These are phyloP conservation scores for Schizopygopsis pylzovi DNA, from an alignment of 2,797 vertebrate species.

Conservation along the genomic window DNA sequence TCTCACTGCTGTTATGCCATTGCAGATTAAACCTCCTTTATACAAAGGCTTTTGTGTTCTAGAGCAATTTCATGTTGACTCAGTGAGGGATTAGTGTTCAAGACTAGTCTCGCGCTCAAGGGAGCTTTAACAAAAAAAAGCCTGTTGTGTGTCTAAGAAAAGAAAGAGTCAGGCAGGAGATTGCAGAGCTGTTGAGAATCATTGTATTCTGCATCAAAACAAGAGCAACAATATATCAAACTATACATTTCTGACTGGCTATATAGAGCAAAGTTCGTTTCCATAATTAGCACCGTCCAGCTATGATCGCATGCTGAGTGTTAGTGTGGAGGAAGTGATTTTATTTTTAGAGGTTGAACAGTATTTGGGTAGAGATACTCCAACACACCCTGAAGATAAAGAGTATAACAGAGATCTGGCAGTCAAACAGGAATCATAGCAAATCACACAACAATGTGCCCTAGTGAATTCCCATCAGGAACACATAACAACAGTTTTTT, in stretches of 20 bases:
- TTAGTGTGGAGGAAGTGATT: background rate
- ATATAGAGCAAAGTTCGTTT: constrained; percentile 10
- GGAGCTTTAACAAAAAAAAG: constrained; percentile 10
- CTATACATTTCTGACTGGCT: background rate
- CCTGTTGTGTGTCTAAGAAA: background rate
- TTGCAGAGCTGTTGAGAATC: background rate
- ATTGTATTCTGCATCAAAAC: constrained; percentile 7
- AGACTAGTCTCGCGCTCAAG: background rate
- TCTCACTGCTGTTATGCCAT: constrained; percentile 11
- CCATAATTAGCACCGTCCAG: constrained; percentile 1
- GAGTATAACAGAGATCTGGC: background rate
- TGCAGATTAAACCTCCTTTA: constrained; percentile 18
- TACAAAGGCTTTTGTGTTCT: constrained; percentile 30
- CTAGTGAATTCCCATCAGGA: background rate
- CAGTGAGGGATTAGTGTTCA: background rate
- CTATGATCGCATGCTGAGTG: background rate
- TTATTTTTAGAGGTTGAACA: constrained; percentile 48
- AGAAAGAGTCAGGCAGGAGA: background rate
- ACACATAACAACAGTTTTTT: background rate
- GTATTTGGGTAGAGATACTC: constrained; percentile 27
- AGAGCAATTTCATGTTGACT: constrained; percentile 18
- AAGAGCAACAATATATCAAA: background rate
- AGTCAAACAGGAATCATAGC: constrained; percentile 2
- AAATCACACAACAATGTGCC: constrained; percentile 25
- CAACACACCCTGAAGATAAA: constrained; percentile 9